Evolutionary conservation across 1,140 invertebrate species (phyloP).

Genomic region (Listronotus bonariensis): DNA sequence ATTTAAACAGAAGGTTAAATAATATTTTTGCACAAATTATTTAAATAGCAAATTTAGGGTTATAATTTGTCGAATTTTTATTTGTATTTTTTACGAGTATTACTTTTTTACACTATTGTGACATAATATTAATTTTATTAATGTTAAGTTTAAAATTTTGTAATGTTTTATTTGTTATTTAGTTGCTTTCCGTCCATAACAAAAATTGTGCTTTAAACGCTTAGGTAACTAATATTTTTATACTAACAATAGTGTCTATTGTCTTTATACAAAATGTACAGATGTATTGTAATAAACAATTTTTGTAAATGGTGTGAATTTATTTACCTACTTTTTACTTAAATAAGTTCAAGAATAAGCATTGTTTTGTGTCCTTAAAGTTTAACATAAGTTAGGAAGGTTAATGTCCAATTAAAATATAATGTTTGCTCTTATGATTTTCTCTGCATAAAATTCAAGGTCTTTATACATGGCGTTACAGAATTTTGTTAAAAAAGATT

Average conservation of each 20-base stretch:
- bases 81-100: not conserved
- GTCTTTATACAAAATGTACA: constrained; percentile 18
- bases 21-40: not conserved
- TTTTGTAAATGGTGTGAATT: constrained; percentile 32
- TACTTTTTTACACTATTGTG: too few relatives aligned
- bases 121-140: constrained; percentile 2
- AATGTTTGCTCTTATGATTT: too few relatives aligned
- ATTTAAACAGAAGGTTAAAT: too few relatives aligned
- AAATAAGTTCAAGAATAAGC: constrained; percentile 40
- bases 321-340: constrained; percentile 26
- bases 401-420: too few relatives aligned
- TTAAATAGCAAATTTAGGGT: not conserved
- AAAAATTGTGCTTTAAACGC: constrained; percentile 14
- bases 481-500: too few relatives aligned
- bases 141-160: constrained; percentile 7
- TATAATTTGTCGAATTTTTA: not conserved
- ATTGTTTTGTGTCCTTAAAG: constrained; percentile 26
- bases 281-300: constrained; percentile 33
- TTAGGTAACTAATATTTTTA: constrained; percentile 18
- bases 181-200: constrained; percentile 26
- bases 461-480: too few relatives aligned
- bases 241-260: constrained; percentile 25
- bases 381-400: too few relatives aligned
- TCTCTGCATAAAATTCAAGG: too few relatives aligned
- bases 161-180: constrained; percentile 3